Evolutionary conservation across 2,797 vertebrate genomes (phyloP).

Genomic region (Ataeniobius toweri): DNA sequence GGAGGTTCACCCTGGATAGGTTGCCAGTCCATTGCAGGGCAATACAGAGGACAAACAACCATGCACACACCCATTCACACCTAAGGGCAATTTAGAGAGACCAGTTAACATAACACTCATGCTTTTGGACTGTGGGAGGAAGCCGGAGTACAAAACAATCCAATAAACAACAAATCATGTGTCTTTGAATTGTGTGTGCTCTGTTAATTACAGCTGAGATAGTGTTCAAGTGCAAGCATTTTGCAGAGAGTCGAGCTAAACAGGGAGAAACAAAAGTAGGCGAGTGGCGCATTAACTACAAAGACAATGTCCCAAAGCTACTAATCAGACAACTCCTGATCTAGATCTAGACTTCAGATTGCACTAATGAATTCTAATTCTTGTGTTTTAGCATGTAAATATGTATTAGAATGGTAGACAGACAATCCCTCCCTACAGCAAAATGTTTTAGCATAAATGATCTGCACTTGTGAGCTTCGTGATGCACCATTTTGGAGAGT

Average conservation of each 20-base stretch:
- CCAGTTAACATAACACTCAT: too few species aligned
- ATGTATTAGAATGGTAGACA: constrained; percentile 81
- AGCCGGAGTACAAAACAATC: constrained; percentile 3
- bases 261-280: constrained; percentile 77
- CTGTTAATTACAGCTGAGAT: constrained; percentile 74
- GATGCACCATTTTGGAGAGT: constrained; percentile 63
- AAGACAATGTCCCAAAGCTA: constrained; percentile 81
- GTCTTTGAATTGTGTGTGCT: constrained; percentile 66
- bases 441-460: constrained; percentile 72
- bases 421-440: constrained; percentile 79
- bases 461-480: constrained; percentile 52
- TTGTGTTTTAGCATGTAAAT: constrained; percentile 85
- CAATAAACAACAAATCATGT: constrained; percentile 61
- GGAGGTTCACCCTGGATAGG: too few species aligned
- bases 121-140: too few species aligned
- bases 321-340: constrained; percentile 85
- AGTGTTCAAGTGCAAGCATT: constrained; percentile 56
- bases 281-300: constrained; percentile 76
- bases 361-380: constrained; percentile 85
- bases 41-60: too few species aligned
- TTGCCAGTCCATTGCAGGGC: too few species aligned
- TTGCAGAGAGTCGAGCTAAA: constrained; percentile 74
- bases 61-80: too few species aligned
- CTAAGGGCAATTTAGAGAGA: too few species aligned
- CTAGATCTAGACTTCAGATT: constrained; percentile 83